These are phyloP conservation scores for Ardeotis arabs DNA, from an alignment of 2,113 vertebrate genomes.

Conservation along the genomic window DNA sequence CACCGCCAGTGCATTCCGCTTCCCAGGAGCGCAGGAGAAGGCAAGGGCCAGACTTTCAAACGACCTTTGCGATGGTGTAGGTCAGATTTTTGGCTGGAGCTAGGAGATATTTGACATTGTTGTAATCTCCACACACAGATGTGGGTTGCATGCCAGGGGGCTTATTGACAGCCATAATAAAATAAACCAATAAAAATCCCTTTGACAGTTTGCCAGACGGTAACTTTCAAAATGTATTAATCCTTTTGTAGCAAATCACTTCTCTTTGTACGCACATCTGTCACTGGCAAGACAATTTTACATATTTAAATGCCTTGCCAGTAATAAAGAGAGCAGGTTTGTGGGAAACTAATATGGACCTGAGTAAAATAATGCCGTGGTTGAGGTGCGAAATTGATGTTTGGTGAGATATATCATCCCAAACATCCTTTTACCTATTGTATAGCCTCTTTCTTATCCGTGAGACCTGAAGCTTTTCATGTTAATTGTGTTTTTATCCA, in stretches of 20 bases:
- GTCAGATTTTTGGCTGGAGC: fast-evolving
- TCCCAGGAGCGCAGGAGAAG: fast-evolving
- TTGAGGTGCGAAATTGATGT: background rate
- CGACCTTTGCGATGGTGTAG: background rate
- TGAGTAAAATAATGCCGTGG: fast-evolving
- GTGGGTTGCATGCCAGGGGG: background rate
- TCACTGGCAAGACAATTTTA: background rate
- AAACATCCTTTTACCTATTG: background rate
- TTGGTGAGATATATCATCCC: background rate
- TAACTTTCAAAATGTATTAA: background rate
- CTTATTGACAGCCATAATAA: background rate
- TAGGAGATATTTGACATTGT: fast-evolving
- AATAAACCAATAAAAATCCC: background rate
- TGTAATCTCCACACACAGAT: fast-evolving
- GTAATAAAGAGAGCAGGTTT: background rate
- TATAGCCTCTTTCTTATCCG: background rate
- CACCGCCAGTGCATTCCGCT: fast-evolving
- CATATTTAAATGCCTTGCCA: background rate
- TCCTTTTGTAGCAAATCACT: constrained; percentile 6
- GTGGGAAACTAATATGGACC: background rate
- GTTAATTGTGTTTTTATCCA: background rate
- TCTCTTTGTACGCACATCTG: constrained; percentile 20
- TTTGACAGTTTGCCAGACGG: background rate
- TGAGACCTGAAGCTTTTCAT: background rate
- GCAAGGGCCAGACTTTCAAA: background rate